Evolutionary conservation across 2,888 invertebrate genomes (phyloP), one percentile per base, ranked within the genome.

Genomic region (Gymnosoma rotundatum): DNA sequence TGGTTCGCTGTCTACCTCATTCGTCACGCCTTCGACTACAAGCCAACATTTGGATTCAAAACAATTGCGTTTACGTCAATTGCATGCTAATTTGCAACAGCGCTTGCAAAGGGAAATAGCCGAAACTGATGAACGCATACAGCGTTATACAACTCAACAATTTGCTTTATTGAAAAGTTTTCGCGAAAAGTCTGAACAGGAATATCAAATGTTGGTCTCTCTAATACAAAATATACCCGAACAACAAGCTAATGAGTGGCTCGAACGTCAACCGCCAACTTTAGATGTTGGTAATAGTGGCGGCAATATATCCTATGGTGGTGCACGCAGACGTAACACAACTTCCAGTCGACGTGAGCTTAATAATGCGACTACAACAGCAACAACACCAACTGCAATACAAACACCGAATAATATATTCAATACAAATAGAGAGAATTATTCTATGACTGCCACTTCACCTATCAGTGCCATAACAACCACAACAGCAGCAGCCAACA

Each of bases 101-200:
- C 95, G 94, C 64, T 92, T 97, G 72, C 94, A 95, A 89, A 93
- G 94, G 63, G 95, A 97, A 92, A 94, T 95, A 70, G 93, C 94
- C 61, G 94, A 94, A 2, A 94, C 96, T 63, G 96, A 97, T 89
- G 95, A 96, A 88, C 94, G 95, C 87, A 95, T 97, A 83, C 94
- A 95, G 88, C 94, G 94, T 83, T 97, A 94, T 92, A 94, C 95
- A 86, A 95, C 95, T 88, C 95, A 95, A 89, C 95, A 96, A 89
- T 96, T 96, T 93, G 94, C 95, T 83, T 93, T 95, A 87, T 93
- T 96, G 88, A 96, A 97, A 90, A 94, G 94, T 86, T 95, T 94
- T 91, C 94, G 94, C 89, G 95, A 95, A 91, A 94, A 94, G 89
- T 95, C 95, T 86, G 95, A 95, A 89, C 94, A 94, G 88, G 96